Evolutionary conservation across 1,140 invertebrate species (phyloP).

Genomic region (Drosophila hydei): DNA sequence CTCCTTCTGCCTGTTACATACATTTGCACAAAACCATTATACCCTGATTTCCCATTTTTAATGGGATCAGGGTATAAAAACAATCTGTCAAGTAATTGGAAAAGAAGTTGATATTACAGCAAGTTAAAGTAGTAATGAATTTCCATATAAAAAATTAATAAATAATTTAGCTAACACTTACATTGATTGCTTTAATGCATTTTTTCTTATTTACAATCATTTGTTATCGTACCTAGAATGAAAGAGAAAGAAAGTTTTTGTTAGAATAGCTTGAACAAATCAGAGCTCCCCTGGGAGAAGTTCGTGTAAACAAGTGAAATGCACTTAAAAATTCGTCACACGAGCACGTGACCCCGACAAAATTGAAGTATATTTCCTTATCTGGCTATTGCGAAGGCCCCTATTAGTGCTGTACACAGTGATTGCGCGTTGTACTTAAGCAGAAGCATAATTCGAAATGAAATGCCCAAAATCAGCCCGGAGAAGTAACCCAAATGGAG

Average conservation of each 20-base stretch:
- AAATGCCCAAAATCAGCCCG: conserved; percentile 42
- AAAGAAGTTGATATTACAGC: too few species aligned
- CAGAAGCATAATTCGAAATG: conserved; percentile 23
- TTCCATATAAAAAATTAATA: too few species aligned
- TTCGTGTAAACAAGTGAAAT: conserved; percentile 43
- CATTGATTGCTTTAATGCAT: not conserved
- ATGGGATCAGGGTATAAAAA: too few species aligned
- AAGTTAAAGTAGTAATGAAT: too few species aligned
- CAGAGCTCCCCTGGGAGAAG: not conserved
- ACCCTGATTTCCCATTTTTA: too few species aligned
- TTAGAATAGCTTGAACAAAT: not conserved
- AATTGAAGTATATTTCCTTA: conserved; percentile 44
- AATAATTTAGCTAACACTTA: not conserved
- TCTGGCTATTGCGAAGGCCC: conserved; percentile 14
- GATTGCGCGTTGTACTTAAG: conserved; percentile 25
- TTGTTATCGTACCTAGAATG: conserved; percentile 36
- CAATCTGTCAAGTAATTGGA: too few species aligned
- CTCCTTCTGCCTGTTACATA: too few species aligned
- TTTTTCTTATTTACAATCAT: too few species aligned
- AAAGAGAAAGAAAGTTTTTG: conserved; percentile 21
- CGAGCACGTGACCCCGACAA: conserved; percentile 53
- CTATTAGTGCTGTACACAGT: conserved; percentile 23
- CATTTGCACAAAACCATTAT: too few species aligned
- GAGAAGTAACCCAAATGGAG: conserved; percentile 17
- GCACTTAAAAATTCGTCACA: conserved; percentile 76